These are phyloP conservation scores for Colaptes auratus DNA, from an alignment of 2,113 vertebrate species.

Conservation along the genomic window DNA sequence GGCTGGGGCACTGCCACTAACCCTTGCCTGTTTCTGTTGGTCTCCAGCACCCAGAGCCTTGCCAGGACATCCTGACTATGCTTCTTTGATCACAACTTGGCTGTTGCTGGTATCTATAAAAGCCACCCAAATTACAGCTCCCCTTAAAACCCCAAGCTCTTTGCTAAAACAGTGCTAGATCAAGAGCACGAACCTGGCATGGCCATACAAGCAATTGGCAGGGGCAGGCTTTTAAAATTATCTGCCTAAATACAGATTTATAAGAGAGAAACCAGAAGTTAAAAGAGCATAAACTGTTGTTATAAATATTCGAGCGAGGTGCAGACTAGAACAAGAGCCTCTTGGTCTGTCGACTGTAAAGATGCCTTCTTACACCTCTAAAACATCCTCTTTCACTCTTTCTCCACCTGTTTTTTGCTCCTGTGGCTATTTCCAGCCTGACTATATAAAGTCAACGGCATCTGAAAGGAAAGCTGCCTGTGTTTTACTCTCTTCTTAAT, in stretches of 20 bases:
- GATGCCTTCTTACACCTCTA: slow-evolving; percentile 4
- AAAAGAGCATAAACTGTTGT: slow-evolving; percentile 14
- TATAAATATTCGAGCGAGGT: slow-evolving; percentile 42
- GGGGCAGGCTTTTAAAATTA: slow-evolving; percentile 27
- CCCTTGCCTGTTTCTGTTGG: background rate
- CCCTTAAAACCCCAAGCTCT: slow-evolving; percentile 16
- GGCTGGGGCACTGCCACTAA: background rate
- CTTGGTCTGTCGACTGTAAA: slow-evolving; percentile 35
- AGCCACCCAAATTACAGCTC: slow-evolving; percentile 41
- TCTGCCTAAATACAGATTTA: slow-evolving; percentile 36
- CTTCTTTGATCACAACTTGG: background rate
- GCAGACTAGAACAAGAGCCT: slow-evolving; percentile 11
- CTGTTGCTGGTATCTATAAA: slow-evolving; percentile 18
- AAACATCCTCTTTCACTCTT: background rate
- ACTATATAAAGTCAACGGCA: background rate
- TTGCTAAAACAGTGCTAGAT: slow-evolving; percentile 4
- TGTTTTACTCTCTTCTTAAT: slow-evolving; percentile 45
- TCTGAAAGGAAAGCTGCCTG: background rate
- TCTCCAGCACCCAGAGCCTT: background rate
- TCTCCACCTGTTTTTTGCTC: background rate
- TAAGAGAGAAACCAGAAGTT: slow-evolving; percentile 36
- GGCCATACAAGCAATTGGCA: slow-evolving; percentile 27
- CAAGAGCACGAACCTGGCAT: background rate
- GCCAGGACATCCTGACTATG: background rate
- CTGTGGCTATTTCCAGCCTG: slow-evolving; percentile 3